Conservation (phyloP, 2,113 vertebrate genomes). For the Pampusana beccarii region DNA sequence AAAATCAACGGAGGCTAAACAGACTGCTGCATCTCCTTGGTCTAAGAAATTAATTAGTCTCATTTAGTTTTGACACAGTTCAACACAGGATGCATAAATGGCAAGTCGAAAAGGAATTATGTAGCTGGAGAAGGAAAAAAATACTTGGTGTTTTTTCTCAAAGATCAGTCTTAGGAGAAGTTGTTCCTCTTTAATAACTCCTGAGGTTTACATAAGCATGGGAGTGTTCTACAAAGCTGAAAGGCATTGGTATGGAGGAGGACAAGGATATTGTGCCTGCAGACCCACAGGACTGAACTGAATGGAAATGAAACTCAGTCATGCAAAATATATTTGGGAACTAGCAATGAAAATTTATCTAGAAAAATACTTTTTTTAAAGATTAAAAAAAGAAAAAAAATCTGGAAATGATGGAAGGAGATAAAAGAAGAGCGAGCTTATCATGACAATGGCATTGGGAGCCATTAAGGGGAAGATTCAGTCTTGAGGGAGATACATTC, state of each 20-base stretch:
- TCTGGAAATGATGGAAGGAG: not conserved
- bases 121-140: not conserved
- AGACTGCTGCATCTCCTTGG: not conserved
- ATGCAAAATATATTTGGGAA: not conserved
- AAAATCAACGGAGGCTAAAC: not conserved
- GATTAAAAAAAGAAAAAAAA: too few species aligned
- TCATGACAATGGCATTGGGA: not conserved
- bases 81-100: not conserved
- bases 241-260: not conserved
- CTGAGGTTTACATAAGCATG: not conserved
- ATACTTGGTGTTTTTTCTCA: not conserved
- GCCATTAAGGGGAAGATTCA: not conserved
- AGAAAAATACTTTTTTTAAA: too few species aligned
- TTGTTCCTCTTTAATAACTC: not conserved
- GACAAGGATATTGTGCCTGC: not conserved
- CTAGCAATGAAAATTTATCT: not conserved
- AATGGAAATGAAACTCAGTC: not conserved
- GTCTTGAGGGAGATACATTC: not conserved
- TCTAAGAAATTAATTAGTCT: not conserved
- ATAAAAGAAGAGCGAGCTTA: not conserved
- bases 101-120: not conserved
- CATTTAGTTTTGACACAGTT: not conserved
- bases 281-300: not conserved
- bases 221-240: not conserved
- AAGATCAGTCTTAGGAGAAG: not conserved